Conservation (phyloP, 2,888 invertebrate species). For the Leptinotarsa peninsularis region DNA sequence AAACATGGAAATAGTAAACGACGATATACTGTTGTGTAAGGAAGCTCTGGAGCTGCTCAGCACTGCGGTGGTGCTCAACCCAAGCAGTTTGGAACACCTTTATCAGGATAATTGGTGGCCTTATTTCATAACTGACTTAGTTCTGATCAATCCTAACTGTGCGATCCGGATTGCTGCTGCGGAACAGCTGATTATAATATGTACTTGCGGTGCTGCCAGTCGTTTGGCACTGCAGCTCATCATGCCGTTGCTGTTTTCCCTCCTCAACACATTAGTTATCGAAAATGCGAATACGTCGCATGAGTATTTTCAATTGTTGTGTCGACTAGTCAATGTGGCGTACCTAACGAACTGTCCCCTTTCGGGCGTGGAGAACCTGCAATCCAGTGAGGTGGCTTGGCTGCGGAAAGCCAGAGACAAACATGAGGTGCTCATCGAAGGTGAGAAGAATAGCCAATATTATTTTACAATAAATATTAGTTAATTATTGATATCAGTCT, state of each 20-base stretch:
- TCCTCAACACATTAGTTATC: slow-evolving; percentile 73
- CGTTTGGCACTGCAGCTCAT: slow-evolving; percentile 74
- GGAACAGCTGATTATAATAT: slow-evolving; percentile 87
- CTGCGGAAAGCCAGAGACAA: slow-evolving; percentile 72
- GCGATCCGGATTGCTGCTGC: slow-evolving; percentile 82
- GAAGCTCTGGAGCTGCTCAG: slow-evolving; percentile 94
- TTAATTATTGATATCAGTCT: too few relatives aligned
- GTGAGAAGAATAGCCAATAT: too few relatives aligned
- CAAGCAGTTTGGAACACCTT: slow-evolving; percentile 85
- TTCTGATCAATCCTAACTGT: slow-evolving; percentile 84
- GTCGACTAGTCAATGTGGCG: slow-evolving; percentile 74
- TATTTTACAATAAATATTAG: too few relatives aligned
- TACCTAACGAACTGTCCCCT: slow-evolving; percentile 77
- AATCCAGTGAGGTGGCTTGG: slow-evolving; percentile 84
- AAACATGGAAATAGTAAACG: slow-evolving; percentile 66
- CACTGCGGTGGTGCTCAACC: slow-evolving; percentile 89
- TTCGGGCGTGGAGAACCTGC: slow-evolving; percentile 76
- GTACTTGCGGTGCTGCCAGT: slow-evolving; percentile 79
- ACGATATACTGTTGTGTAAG: slow-evolving; percentile 73
- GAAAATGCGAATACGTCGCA: slow-evolving; percentile 79
- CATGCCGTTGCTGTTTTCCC: slow-evolving; percentile 76
- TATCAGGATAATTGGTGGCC: slow-evolving; percentile 90
- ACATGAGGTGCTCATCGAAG: slow-evolving; percentile 65
- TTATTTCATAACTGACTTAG: slow-evolving; percentile 87
- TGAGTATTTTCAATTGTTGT: slow-evolving; percentile 76